Evolutionary conservation across 2,888 invertebrate genomes (phyloP).

Genomic region (Protodeltote pygarga): DNA sequence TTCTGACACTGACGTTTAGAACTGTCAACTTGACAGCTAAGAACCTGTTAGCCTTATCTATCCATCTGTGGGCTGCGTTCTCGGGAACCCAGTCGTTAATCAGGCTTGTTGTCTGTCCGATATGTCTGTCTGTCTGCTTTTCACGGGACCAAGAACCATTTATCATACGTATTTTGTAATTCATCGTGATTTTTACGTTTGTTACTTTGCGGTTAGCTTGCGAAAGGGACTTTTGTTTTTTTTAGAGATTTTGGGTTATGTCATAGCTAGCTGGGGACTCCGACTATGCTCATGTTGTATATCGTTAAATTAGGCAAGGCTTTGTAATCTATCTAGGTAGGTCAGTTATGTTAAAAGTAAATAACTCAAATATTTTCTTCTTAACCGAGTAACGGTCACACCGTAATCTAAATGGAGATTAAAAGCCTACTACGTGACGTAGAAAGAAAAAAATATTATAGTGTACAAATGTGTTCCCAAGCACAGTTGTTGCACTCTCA

Average conservation of each 20-base stretch:
- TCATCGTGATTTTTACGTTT: conserved; percentile 7
- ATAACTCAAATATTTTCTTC: too few relatives aligned
- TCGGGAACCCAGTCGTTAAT: conserved; percentile 58
- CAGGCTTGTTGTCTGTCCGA: conserved; percentile 60
- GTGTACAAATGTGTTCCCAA: too few relatives aligned
- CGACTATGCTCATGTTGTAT: too few relatives aligned
- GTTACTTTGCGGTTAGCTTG: conserved; percentile 29
- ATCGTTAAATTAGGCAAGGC: too few relatives aligned
- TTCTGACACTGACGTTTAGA: conserved; percentile 40
- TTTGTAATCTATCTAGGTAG: too few relatives aligned
- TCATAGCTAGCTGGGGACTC: too few relatives aligned
- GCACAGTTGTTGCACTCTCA: too few relatives aligned
- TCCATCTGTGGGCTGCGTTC: conserved; percentile 42
- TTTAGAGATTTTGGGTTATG: background rate
- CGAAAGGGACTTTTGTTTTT: conserved; percentile 5
- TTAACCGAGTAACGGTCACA: too few relatives aligned
- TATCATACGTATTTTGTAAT: conserved; percentile 47
- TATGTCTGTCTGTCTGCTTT: conserved; percentile 44
- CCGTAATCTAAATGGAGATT: too few relatives aligned
- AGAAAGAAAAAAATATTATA: too few relatives aligned
- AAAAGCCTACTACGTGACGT: too few relatives aligned
- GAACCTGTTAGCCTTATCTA: conserved; percentile 45
- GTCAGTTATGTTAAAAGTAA: too few relatives aligned
- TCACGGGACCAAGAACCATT: conserved; percentile 45
- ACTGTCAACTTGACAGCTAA: conserved; percentile 46